Base-by-base conservation (phyloP, 2,888 invertebrate genomes). In the Lasioglossum figueresi region DNA sequence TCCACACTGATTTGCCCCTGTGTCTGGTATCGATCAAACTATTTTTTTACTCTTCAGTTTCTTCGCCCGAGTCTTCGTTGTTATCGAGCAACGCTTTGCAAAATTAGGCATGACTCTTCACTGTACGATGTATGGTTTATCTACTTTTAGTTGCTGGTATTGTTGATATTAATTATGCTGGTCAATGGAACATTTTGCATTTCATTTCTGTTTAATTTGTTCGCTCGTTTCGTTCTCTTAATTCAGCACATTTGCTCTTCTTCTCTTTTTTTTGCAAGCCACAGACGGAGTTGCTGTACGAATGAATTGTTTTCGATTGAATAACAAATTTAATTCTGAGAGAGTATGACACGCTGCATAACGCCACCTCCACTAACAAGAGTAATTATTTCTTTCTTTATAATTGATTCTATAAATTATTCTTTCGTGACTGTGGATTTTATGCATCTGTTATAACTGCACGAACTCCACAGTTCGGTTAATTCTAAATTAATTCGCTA, bases 1-100 rank as follows among this genome's bases (percentile, higher is more conserved):
- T 73, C 78, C 84, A 82, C 84, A 82, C 71, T 63, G 78, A 85
- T 68, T 66, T 75, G 37, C 43, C 48, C 40, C 34, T n/a, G 27
- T 19, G 37, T 68, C 56, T 34, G 23, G 59, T 73, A 40, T 43
- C 73, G 19, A 77, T 63, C 40, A 37, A 40, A 27, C 45, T 63
- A 45, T 52, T 40, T 52, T 56, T 70, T 12, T 27, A 14, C 10
- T 37, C 23, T 68, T 10, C 37, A 68, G 37, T 37, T 68, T 68
- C 63, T 31, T 34, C 6, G 23, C 12, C n/a, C 2, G 0, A 12
- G 56, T 12, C 23, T 23, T 8, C 52, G 23, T 23, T 23, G 23
- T 12, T 12, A 12, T n/a, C 4, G n/a, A 56, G 12, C n/a, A 56
- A n/a, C n/a, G 12, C n/a, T n/a, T 56, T 12, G 56, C 5, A 16